Base-by-base conservation (phyloP, 2,888 invertebrate species). In the Phragmatobia fuliginosa region DNA sequence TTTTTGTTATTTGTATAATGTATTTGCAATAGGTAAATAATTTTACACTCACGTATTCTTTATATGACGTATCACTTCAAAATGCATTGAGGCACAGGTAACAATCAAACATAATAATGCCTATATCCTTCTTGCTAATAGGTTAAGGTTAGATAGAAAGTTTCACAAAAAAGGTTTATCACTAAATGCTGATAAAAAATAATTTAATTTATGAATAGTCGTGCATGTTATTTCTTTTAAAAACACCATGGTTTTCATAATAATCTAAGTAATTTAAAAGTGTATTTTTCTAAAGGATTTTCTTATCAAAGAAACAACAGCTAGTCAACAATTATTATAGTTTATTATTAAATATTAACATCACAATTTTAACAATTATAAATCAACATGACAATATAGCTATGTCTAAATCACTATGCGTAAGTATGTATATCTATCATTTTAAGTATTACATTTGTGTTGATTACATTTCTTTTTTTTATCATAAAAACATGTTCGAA, bases 311-410 rank as follows among this genome's bases (percentile, higher is more conserved):
- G 28, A 67, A 31, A 62, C 56, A 69, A 33, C 41, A 2, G 11
- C 25, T 31, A 36, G 45, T 63, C 25, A 75, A 73, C 72, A 67
- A 38, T 67, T 65, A 68, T 28, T 73, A 75, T 79, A 71, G 74
- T 82, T 82, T 82, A 80, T 78, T 82, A 76, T 76, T 71, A 71
- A 71, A 74, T 76, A 68, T 71, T 81, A 80, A 81, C 80, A 80
- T 77, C 77, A 82, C 75, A 80, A 78, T 67, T 76, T 71, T 73
- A 80, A 81, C 78, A 76, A 74, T 74, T 65, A 71, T 21, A 18
- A 63, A 45, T 49, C 45, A 45, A n/a, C 67, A 69, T 61, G 59
- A 66, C 65, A 45, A n/a, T 71, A 74, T 60, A 68, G 28, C 79
- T 77, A 81, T 32, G 38, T 67, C 68, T 79, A 77, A 58, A 66